These are phyloP conservation scores for Odontamblyopus rebecca DNA, from an alignment of 2,797 vertebrate species.

Conservation along the genomic window DNA sequence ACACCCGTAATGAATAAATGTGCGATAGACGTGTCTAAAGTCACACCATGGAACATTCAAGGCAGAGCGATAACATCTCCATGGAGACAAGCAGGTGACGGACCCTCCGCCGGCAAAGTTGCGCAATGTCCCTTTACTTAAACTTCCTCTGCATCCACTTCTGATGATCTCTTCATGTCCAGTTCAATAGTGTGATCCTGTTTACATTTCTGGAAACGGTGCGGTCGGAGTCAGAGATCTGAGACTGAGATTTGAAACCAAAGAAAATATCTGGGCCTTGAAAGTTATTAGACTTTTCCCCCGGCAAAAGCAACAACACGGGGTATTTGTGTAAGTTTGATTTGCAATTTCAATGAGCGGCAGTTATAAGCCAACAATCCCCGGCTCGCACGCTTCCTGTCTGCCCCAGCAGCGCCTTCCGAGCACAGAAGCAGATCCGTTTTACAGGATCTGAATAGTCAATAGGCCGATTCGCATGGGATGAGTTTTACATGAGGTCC, in stretches of 20 bases:
- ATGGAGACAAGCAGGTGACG: too few species aligned
- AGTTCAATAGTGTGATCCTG: neutral
- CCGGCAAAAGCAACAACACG: neutral
- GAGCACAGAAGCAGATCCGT: conserved; percentile 2
- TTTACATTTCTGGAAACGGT: neutral
- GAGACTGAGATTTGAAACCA: neutral
- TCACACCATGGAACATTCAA: too few species aligned
- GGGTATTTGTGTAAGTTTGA: neutral
- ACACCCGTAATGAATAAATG: too few species aligned
- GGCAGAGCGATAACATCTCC: too few species aligned
- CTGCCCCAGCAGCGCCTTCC: neutral
- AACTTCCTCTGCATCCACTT: too few species aligned
- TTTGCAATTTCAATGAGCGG: neutral
- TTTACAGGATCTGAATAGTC: conserved; percentile 13
- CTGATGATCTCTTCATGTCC: too few species aligned
- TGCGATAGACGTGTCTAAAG: too few species aligned
- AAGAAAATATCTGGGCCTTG: neutral
- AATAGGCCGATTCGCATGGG: too few species aligned
- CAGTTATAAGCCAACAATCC: conserved; percentile 8
- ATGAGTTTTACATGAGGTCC: too few species aligned
- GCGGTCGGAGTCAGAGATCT: too few species aligned
- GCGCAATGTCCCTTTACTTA: too few species aligned
- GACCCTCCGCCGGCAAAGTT: too few species aligned
- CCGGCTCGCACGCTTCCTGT: neutral
- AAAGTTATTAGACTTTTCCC: neutral